Conservation (phyloP, 2,113 vertebrate genomes). For the Plectropomus leopardus region DNA sequence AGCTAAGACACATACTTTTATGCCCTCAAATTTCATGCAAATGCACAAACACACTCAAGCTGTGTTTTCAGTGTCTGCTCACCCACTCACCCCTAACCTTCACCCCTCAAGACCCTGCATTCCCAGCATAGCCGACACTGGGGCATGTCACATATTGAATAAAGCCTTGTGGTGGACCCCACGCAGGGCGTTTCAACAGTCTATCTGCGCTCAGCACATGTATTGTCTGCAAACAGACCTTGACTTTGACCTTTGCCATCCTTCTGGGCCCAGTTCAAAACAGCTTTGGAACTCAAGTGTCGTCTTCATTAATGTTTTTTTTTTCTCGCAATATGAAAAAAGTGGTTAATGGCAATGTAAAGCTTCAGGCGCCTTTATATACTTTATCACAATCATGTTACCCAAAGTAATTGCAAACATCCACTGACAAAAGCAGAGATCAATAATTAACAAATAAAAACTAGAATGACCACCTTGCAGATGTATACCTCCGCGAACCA, state of each 20-base stretch:
- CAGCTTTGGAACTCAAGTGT: conserved; percentile 11
- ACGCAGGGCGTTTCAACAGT: not conserved
- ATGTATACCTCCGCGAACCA: too few relatives aligned
- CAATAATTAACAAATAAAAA: not conserved
- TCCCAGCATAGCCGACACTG: conserved; percentile 62
- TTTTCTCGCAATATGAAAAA: not conserved
- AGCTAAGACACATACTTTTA: not conserved
- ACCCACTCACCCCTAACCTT: conserved; percentile 70
- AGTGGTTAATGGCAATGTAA: not conserved
- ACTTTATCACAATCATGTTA: not conserved
- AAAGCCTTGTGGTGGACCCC: conserved; percentile 49
- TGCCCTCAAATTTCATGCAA: conserved; percentile 29
- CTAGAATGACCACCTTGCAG: not conserved
- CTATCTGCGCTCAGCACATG: conserved; percentile 35
- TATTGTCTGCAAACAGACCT: conserved; percentile 77
- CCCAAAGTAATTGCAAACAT: not conserved
- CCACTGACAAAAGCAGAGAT: not conserved
- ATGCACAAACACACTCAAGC: conserved; percentile 55
- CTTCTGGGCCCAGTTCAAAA: conserved; percentile 38
- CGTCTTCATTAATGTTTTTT: not conserved
- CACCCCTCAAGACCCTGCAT: conserved; percentile 66
- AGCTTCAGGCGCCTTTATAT: not conserved
- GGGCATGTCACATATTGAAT: conserved; percentile 65
- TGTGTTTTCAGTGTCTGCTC: conserved; percentile 66
- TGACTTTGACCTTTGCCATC: conserved; percentile 77